Base-by-base conservation (phyloP, 1,140 invertebrate species). In the Diachasma alloeum region DNA sequence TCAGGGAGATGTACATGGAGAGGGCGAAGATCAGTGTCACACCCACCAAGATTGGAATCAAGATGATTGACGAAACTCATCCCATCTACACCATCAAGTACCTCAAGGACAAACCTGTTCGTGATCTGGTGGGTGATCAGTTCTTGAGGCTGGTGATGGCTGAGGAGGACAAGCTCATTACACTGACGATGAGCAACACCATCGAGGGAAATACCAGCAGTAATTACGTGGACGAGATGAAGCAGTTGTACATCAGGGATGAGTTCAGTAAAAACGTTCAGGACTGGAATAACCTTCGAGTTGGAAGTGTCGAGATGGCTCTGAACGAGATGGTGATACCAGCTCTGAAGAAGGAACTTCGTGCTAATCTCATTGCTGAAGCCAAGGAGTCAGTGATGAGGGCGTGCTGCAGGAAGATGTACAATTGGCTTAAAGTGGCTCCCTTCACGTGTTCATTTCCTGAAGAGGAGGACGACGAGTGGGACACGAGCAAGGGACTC, bases 251-350 rank as follows among this genome's bases (percentile, higher is more conserved):
- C 86, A 94, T 96, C 77, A 93, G 93, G 83, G 98, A 99, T 90
- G 98, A 99, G 87, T 99, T 98, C 87, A 97, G 96, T 82, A 96
- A 97, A 81, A 94, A 95, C 80, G 98, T 99, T 0, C 95, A 99
- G 84, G 96, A 98, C 77, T 99, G 99, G 99, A 99, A 99, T 87
- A 91, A 94, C 0, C 84, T 99, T 66, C 91, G 98, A 39, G 93
- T 93, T 0, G 94, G 97, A 80, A 96, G 96, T 75, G 94, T 99
- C 0, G 95, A 97, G 79, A 90, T 96, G 69, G 97, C 98, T 0
- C 91, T 99, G 9, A 95, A 92, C 8, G 94, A 96, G 79, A 95
- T 98, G 86, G 92, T 99, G 0, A 94, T 97, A 83, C 97, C 97
- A 0, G 95, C 96, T 82, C 91, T 99, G 79, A 92, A 95, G 72